A percentile compares a stretch with the other conserved stretches of the same genome.
Conservation (phyloP, 2,797 vertebrate species). For the Scolopax bukidnonensis region DNA sequence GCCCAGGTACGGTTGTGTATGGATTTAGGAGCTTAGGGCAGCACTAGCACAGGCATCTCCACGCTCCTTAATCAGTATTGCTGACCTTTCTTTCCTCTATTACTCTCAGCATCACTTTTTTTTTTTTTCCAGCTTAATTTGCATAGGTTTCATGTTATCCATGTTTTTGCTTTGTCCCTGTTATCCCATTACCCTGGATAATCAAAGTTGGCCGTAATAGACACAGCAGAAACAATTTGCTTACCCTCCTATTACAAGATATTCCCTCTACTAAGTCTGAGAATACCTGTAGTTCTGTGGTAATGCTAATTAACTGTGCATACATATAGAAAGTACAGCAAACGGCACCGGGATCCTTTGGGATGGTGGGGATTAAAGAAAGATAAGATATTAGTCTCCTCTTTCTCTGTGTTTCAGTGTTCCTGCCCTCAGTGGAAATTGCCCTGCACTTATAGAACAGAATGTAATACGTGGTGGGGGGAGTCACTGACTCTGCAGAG, state of each 20-base stretch:
- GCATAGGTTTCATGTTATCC: slow-evolving; percentile 45
- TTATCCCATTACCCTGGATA: slow-evolving; percentile 69
- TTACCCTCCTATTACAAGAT: slow-evolving; percentile 61
- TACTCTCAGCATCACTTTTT: neutral
- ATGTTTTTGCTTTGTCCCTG: slow-evolving; percentile 61
- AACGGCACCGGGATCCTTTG: neutral
- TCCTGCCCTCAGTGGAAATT: slow-evolving; percentile 25
- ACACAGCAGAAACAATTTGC: slow-evolving; percentile 65
- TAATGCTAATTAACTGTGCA: slow-evolving; percentile 63
- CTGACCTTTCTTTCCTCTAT: slow-evolving; percentile 36
- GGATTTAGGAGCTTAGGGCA: slow-evolving; percentile 18
- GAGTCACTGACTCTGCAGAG: slow-evolving; percentile 13
- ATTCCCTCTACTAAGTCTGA: slow-evolving; percentile 43
- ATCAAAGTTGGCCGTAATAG: slow-evolving; percentile 65
- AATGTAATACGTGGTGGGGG: neutral
- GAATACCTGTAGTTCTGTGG: slow-evolving; percentile 60
- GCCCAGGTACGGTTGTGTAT: neutral
- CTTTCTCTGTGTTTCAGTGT: slow-evolving; percentile 38
- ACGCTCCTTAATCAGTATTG: neutral
- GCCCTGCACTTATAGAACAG: neutral
- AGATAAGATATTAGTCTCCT: slow-evolving; percentile 54
- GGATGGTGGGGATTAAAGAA: slow-evolving; percentile 57
- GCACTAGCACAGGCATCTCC: neutral
- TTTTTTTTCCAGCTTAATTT: slow-evolving; percentile 11
- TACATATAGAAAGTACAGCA: slow-evolving; percentile 55